Percentiles rank a stretch among this genome's conserved stretches.
These are phyloP conservation scores for Dipodomys stephensi DNA, from an alignment of 2,113 vertebrate genomes.

Conservation along the genomic window DNA sequence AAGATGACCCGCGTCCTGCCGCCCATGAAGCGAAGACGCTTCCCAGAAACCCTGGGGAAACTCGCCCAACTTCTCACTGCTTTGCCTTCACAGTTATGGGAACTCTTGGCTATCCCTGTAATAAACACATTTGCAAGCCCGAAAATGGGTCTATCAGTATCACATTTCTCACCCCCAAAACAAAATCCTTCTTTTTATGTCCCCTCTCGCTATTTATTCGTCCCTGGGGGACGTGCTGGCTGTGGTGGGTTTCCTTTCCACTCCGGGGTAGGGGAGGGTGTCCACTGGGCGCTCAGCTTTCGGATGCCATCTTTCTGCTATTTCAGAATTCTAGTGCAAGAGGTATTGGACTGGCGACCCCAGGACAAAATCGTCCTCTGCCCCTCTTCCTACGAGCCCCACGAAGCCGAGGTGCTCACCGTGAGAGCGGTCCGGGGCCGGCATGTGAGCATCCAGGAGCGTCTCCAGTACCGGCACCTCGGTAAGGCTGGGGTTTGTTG, in stretches of 20 bases:
- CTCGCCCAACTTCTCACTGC: background rate
- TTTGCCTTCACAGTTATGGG: background rate
- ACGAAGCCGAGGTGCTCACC: constrained; percentile 84
- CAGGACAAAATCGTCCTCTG: constrained; percentile 82
- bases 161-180: background rate
- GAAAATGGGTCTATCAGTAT: background rate
- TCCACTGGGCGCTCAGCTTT: background rate
- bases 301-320: background rate
- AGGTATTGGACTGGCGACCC: constrained; percentile 83
- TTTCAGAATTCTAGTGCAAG: constrained; percentile 85
- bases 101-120: background rate
- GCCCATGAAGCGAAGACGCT: background rate
- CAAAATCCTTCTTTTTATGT: background rate
- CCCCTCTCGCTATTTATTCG: background rate
- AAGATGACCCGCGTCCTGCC: background rate
- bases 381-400: constrained; percentile 88
- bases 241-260: background rate
- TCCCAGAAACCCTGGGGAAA: background rate
- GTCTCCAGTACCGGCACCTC: constrained; percentile 83
- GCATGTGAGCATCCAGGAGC: constrained; percentile 77
- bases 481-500: constrained; percentile 78
- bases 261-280: background rate
- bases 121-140: background rate
- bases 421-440: constrained; percentile 83
- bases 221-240: background rate